These are phyloP conservation scores for Serilophus lunatus DNA, from an alignment of 2,113 vertebrate species.

Conservation along the genomic window DNA sequence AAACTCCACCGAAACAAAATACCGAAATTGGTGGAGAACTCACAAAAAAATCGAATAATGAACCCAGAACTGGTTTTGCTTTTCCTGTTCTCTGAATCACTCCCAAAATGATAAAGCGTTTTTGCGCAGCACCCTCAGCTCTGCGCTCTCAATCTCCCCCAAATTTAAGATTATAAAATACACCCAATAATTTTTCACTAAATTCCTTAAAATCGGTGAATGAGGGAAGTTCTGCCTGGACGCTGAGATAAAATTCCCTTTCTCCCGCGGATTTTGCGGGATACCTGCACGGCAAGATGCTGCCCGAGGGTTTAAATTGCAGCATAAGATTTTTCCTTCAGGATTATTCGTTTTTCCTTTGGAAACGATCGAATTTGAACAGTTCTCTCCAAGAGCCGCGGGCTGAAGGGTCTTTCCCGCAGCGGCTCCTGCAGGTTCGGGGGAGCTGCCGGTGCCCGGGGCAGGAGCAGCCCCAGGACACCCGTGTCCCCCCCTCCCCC, in stretches of 20 bases:
- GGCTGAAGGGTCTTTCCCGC: not conserved
- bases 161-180: not conserved
- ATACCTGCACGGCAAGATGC: not conserved
- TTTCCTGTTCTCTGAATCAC: not conserved
- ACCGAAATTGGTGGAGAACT: fast-evolving
- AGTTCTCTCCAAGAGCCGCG: fast-evolving
- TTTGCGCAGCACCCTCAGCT: not conserved
- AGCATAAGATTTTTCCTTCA: fast-evolving
- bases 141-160: fast-evolving
- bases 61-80: not conserved
- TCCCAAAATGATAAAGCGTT: fast-evolving
- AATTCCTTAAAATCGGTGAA: fast-evolving
- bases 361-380: not conserved
- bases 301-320: not conserved
- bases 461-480: not conserved
- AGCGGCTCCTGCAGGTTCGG: not conserved
- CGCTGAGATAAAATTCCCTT: not conserved
- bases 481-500: too few species aligned
- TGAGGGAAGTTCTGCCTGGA: fast-evolving
- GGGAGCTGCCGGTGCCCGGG: not conserved
- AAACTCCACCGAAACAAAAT: not conserved
- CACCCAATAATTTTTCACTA: fast-evolving
- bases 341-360: not conserved
- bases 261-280: not conserved
- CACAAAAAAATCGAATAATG: not conserved